Percentiles rank a stretch among this genome's conserved stretches.
These are phyloP conservation scores for Saxidomus purpurata DNA, from an alignment of 1,140 invertebrate species.

Conservation along the genomic window DNA sequence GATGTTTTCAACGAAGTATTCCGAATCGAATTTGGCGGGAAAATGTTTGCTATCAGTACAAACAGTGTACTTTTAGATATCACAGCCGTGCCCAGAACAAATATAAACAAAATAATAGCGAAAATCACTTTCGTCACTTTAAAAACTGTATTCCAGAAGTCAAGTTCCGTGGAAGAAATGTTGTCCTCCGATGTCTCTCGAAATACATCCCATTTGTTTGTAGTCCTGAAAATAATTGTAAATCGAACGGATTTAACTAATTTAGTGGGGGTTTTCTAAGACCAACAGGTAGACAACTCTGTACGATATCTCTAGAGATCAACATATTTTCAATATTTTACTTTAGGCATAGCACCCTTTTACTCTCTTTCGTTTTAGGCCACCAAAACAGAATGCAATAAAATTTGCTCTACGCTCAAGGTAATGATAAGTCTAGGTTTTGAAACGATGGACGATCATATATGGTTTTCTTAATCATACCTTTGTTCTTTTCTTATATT, in stretches of 20 bases:
- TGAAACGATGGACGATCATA: too few relatives aligned
- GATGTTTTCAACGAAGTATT: slow-evolving; percentile 54
- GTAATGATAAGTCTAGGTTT: too few relatives aligned
- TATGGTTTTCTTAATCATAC: too few relatives aligned
- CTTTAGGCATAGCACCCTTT: too few relatives aligned
- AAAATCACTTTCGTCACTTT: slow-evolving; percentile 53
- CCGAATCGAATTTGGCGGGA: slow-evolving; percentile 42
- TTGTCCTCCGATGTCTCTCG: slow-evolving; percentile 59
- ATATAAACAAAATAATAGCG: slow-evolving; percentile 40
- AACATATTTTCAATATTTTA: too few relatives aligned
- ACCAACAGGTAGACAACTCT: too few relatives aligned
- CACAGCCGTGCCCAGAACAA: slow-evolving; percentile 46
- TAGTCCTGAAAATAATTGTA: slow-evolving; percentile 25
- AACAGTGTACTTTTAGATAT: slow-evolving; percentile 60
- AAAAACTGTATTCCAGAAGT: slow-evolving; percentile 51
- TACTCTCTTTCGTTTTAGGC: too few relatives aligned
- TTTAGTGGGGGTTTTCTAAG: too few relatives aligned
- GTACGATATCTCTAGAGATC: too few relatives aligned
- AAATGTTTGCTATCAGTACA: slow-evolving; percentile 51
- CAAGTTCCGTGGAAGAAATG: background rate
- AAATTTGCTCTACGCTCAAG: too few relatives aligned
- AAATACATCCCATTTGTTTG: slow-evolving; percentile 63
- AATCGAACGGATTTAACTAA: background rate
- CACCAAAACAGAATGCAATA: too few relatives aligned
- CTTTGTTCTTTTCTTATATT: too few relatives aligned